Evolutionary conservation across 1,140 invertebrate species (phyloP).

Genomic region (Ceratosolen solmsi): DNA sequence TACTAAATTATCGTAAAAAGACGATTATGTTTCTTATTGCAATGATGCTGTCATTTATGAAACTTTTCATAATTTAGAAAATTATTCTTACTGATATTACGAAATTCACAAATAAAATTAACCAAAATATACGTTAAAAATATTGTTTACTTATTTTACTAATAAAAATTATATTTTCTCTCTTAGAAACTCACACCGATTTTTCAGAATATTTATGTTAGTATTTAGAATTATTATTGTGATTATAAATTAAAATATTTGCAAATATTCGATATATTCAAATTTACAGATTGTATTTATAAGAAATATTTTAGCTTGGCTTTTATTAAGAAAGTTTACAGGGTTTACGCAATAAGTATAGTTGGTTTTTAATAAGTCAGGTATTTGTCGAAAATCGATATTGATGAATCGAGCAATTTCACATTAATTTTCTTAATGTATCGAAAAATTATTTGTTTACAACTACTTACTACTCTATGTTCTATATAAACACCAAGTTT

Average conservation of each 20-base stretch:
- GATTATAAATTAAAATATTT: conserved; percentile 30
- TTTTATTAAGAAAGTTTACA: conserved; percentile 43
- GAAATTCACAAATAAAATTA: too few species aligned
- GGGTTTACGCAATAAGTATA: conserved; percentile 14
- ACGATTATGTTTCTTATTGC: too few species aligned
- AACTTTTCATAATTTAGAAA: too few species aligned
- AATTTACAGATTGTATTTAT: conserved; percentile 14
- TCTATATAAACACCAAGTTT: too few species aligned
- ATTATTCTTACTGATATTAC: too few species aligned
- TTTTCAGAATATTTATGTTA: too few species aligned
- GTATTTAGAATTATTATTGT: conserved; percentile 1
- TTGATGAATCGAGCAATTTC: background rate
- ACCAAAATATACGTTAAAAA: too few species aligned
- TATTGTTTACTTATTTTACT: too few species aligned
- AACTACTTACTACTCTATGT: background rate
- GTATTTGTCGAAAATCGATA: conserved; percentile 43
- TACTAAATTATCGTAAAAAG: too few species aligned
- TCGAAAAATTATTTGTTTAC: conserved; percentile 2
- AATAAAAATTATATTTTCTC: too few species aligned
- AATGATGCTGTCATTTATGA: too few species aligned
- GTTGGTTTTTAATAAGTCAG: conserved; percentile 43
- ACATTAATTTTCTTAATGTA: conserved; percentile 18
- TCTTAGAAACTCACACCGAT: too few species aligned
- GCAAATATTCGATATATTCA: background rate
- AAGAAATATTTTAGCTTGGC: conserved; percentile 22